Evolutionary conservation across 2,797 vertebrate species (phyloP).

Genomic region (Erithacus rubecula): DNA sequence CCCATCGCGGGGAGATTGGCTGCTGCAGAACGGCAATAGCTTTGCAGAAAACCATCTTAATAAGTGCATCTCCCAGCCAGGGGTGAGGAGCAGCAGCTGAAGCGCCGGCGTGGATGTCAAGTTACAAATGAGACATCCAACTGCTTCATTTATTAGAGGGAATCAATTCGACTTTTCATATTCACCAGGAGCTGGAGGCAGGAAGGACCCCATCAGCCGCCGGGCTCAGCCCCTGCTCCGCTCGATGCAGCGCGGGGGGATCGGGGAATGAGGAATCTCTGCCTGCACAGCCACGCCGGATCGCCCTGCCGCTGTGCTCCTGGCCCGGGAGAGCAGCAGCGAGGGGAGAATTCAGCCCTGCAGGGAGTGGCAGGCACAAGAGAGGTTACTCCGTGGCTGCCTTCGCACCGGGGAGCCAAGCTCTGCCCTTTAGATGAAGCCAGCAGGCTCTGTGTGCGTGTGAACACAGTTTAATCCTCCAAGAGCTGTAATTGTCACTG

Average conservation of each 20-base stretch:
- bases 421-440: constrained; percentile 11
- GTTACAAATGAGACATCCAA: constrained; percentile 61
- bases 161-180: constrained; percentile 40
- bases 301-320: accelerated
- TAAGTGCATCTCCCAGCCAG: constrained; percentile 45
- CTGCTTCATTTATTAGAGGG: constrained; percentile 63
- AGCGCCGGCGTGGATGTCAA: constrained; percentile 44
- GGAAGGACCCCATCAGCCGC: constrained; percentile 2
- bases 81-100: constrained; percentile 30
- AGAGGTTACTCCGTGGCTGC: accelerated
- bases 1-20: neutral
- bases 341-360: neutral
- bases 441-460: neutral
- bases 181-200: neutral
- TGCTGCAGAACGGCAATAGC: neutral
- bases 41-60: constrained; percentile 24
- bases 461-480: constrained; percentile 21
- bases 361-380: accelerated
- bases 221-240: neutral
- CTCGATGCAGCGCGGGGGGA: neutral
- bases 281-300: accelerated
- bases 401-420: neutral
- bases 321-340: accelerated
- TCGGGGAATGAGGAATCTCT: accelerated
- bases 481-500: constrained; percentile 67